Evolutionary conservation across 1,140 invertebrate genomes (phyloP).

Genomic region (Drosophila bifasciata): DNA sequence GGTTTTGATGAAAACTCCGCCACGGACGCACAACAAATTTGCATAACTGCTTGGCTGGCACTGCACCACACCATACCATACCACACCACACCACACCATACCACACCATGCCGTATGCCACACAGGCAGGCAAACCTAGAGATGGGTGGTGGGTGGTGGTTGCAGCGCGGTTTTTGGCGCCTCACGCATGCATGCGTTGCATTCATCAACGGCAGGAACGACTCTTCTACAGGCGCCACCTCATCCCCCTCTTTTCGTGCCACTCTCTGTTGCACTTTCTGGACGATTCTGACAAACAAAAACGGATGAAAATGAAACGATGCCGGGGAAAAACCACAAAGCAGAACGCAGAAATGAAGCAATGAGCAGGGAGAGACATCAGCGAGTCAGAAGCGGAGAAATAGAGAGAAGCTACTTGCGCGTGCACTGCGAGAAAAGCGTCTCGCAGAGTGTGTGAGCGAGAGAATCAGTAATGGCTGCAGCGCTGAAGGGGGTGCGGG

Average conservation of each 20-base stretch:
- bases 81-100: too few relatives aligned
- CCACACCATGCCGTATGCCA: too few relatives aligned
- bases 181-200: conserved; percentile 79
- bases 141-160: conserved; percentile 15
- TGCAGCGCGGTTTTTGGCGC: conserved; percentile 49
- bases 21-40: conserved; percentile 70
- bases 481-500: too few relatives aligned
- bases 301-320: conserved; percentile 74
- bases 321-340: conserved; percentile 54
- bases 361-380: conserved; percentile 6
- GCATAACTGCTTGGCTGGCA: conserved; percentile 72
- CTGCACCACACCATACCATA: conserved; percentile 8
- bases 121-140: not conserved
- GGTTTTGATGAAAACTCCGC: conserved; percentile 76
- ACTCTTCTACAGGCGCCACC: not conserved
- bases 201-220: conserved; percentile 71
- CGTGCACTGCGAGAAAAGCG: not conserved
- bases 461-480: too few relatives aligned
- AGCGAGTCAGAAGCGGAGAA: too few relatives aligned
- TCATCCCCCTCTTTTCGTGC: conserved; percentile 30
- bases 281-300: conserved; percentile 55
- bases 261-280: not conserved
- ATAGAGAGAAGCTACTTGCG: conserved; percentile 6
- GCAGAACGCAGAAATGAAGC: conserved; percentile 46
- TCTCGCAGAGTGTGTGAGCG: too few relatives aligned